phyloP scores from a whole-genome alignment of 2,888 invertebrate genomes.

The Lochmaea capreae region DNA sequence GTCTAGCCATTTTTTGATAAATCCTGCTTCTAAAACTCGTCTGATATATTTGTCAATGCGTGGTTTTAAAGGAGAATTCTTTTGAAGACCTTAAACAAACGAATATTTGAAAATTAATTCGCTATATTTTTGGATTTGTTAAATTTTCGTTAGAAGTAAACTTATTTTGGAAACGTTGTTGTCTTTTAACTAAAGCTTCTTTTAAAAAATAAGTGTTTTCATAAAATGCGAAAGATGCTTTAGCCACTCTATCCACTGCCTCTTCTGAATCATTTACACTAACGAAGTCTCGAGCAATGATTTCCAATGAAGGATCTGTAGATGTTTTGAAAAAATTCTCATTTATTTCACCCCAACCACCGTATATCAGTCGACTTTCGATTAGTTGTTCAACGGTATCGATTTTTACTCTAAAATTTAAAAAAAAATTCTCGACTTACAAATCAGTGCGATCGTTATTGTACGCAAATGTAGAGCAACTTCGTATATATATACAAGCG shows the following conservation, averaged over 20 bases:
- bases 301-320: constrained; percentile 74
- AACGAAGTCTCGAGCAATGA: constrained; percentile 76
- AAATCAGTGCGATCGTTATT: too few relatives aligned
- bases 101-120: background rate
- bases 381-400: constrained; percentile 79
- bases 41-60: constrained; percentile 76
- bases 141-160: constrained; percentile 19
- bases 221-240: constrained; percentile 82
- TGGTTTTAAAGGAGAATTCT: constrained; percentile 82
- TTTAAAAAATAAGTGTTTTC: constrained; percentile 81
- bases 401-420: constrained; percentile 75
- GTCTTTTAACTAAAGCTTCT: constrained; percentile 73
- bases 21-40: constrained; percentile 79
- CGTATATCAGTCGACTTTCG: constrained; percentile 74
- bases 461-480: too few relatives aligned
- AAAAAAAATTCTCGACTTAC: background rate
- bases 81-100: constrained; percentile 73
- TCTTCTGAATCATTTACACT: constrained; percentile 71
- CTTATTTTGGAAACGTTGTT: constrained; percentile 58
- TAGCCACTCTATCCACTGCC: constrained; percentile 75
- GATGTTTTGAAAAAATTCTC: constrained; percentile 78
- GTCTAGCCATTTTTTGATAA: constrained; percentile 82
- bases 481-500: too few relatives aligned
- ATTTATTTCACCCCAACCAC: constrained; percentile 80
- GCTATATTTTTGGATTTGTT: constrained; percentile 36